phyloP scores from a whole-genome alignment of 1,140 invertebrate species.

The Paraescarpia echinospica region DNA sequence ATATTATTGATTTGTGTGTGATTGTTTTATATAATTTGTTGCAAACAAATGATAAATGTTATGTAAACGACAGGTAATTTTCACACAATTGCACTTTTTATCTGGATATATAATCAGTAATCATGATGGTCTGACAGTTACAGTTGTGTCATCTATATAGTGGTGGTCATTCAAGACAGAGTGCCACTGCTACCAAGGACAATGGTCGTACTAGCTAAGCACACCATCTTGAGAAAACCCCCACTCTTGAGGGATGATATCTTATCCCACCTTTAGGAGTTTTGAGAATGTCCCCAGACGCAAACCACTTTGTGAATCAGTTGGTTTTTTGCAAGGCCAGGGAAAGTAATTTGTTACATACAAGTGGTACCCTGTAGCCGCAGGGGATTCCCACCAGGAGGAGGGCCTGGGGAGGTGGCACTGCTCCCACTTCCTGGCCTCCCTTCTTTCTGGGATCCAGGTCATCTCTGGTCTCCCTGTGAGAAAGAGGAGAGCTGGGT shows the following conservation, averaged over 20 bases:
- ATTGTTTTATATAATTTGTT: no score
- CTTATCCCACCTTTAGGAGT: background rate
- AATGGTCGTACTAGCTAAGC: background rate
- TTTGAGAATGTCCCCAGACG: background rate
- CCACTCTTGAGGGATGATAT: background rate
- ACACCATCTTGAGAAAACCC: background rate
- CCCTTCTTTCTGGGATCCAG: background rate
- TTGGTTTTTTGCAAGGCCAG: background rate
- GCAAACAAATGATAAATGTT: no score
- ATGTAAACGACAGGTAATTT: background rate
- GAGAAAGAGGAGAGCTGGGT: background rate
- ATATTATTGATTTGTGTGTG: no score
- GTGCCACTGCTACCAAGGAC: background rate
- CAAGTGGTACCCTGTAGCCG: background rate
- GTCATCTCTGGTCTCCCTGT: background rate
- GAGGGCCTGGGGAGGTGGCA: background rate
- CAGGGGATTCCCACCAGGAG: background rate
- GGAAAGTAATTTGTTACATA: slow-evolving; percentile 6
- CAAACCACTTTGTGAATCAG: background rate
- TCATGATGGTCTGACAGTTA: background rate
- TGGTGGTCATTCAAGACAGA: background rate
- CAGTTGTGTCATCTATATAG: background rate
- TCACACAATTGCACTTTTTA: no score
- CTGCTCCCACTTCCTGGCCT: background rate
- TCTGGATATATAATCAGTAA: background rate